Evolutionary conservation across 2,113 vertebrate genomes (phyloP), one percentile per base, ranked within the genome.

Genomic region (Urocitellus parryii): DNA sequence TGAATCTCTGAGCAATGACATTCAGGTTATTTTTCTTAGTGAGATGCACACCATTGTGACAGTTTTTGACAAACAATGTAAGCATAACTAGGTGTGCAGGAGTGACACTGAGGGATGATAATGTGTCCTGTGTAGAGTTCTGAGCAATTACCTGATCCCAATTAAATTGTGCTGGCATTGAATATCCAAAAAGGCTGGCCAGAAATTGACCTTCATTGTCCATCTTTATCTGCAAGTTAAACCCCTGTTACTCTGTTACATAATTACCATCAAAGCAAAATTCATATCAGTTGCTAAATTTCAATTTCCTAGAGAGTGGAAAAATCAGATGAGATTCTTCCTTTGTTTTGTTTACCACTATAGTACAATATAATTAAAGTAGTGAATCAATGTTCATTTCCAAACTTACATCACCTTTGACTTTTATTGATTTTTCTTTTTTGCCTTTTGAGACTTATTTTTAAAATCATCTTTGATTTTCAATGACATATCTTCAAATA

Each of bases 11-110:
- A 96, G 92, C 87, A 97, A 92, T 91, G 97, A 97, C 92, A 97
- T 82, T 67, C 78, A 94, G 94, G 86, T 98, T 98, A 98, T 98
- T 98, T 98, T 98, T 90, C 92, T 98, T 96, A 94, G 80, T 95
- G 96, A 98, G 96, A 98, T 10, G 67, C 89, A 96, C 89, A 98
- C 89, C 98, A 91, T 83, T 95, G 91, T 98, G 98, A 99, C 97
- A 98, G 94, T 92, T 98, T 98, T 97, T 98, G 98, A 98, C 98
- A 98, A 98, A 98, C 96, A 98, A 95, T 34, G 51, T 97, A 94
- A 98, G 95, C 97, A 97, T 98, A 99, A 98, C 97, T 97, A 98
- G 97, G 97, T 98, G 73, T 91, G 80, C 88, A 92, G 94, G 78
- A 98, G 83, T 97, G 94, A 98, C 98, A 97, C 89, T 94, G 96